Base-by-base conservation (phyloP, 1,140 invertebrate species). In the Brachionus asplanchnoidis region DNA sequence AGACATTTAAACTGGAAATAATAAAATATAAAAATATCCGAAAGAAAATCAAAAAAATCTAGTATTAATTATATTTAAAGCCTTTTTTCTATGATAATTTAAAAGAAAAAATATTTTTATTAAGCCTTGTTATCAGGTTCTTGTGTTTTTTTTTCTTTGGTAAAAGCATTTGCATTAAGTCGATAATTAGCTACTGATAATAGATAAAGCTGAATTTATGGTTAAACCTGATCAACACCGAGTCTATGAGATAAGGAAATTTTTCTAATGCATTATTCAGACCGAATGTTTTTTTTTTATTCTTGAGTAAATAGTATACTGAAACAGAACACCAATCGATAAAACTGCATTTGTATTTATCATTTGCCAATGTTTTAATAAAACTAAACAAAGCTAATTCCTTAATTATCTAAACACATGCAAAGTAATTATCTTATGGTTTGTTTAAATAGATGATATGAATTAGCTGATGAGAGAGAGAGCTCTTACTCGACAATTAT, bases 381-480 rank as follows among this genome's bases (percentile, higher is more conserved):
- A 68, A 32, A 66, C 12, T 66, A 23, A 73, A 73, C 7, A 17
- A 12, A 73, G 32, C 8, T 73, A 73, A 40, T 73, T 73, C 9
- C 42, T 11, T 73, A 42, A 73, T 73, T 46, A 73, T 73, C 44
- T 42, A 12, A 73, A 73, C 68, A 73, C 68, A 73, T 73, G 68
- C 68, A 73, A 73, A 20, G 68, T 40, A 73, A 73, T 73, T 73
- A 73, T 36, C 17, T 44, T 73, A 73, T 73, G 36, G 36, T 40
- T 73, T 44, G 0, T 8, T 1, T 12, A 2, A 60, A 60, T 60
- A 60, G 53, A 60, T 23, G 17, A 53, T 50, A 50, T 14, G 53
- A 60, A 60, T 60, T 60, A 60, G 53, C 20, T 60, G 17, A 60
- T 60, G n/a, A 60, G 6, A 60, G 53, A 20, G 53, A 60, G 53